phyloP scores from a whole-genome alignment of 1,140 invertebrate species.

The Sogatella furcifera region DNA sequence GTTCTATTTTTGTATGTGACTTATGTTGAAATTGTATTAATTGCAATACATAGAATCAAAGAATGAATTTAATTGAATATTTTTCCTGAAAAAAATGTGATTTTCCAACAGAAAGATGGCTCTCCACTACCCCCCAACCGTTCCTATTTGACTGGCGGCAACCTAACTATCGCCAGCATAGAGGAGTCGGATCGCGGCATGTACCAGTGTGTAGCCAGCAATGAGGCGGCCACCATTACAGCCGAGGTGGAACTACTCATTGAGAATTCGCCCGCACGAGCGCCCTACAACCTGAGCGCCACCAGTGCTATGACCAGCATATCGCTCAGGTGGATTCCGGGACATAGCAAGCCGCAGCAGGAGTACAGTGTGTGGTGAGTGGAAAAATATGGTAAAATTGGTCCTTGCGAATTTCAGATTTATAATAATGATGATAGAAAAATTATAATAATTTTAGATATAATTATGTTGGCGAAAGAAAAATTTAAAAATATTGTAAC shows the following conservation, averaged over 20 bases:
- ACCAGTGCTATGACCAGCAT: slow-evolving; percentile 64
- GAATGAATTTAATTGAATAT: too few species aligned
- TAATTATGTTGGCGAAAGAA: too few species aligned
- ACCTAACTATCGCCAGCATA: slow-evolving; percentile 74
- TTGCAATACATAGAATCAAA: too few species aligned
- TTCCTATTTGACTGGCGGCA: slow-evolving; percentile 60
- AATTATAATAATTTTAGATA: too few species aligned
- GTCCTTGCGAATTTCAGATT: too few species aligned
- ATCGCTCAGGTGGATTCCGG: slow-evolving; percentile 76
- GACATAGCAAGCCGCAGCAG: slow-evolving; percentile 66
- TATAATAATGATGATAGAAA: too few species aligned
- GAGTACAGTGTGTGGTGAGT: slow-evolving; percentile 79
- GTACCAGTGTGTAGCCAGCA: slow-evolving; percentile 84
- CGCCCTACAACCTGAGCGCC: slow-evolving; percentile 80
- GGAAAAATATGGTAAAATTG: too few species aligned
- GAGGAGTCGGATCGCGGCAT: slow-evolving; percentile 78
- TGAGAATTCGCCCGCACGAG: slow-evolving; percentile 71
- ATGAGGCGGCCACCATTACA: slow-evolving; percentile 84
- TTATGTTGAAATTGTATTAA: too few species aligned
- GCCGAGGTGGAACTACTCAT: slow-evolving; percentile 80
- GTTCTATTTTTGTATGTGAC: too few species aligned
- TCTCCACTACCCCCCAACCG: slow-evolving; percentile 55
- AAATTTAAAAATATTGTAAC: too few species aligned
- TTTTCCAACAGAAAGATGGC: slow-evolving; percentile 55
- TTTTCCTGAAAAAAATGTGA: too few species aligned